Conservation (phyloP, 2,888 invertebrate genomes). For the Hydropsyche betteni region DNA sequence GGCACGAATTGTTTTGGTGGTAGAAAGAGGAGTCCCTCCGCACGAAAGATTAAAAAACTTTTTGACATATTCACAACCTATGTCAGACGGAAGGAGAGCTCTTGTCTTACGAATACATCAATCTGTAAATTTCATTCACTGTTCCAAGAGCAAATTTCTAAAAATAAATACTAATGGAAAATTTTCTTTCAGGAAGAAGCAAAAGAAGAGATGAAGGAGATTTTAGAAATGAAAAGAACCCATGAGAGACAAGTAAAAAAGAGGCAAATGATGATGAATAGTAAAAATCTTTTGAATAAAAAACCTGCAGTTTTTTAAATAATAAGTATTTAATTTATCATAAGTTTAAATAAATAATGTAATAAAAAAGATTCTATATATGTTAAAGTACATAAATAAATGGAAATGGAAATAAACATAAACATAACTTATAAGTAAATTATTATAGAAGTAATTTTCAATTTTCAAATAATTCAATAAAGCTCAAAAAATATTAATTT, state of each 20-base stretch:
- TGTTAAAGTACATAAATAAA: too few species aligned
- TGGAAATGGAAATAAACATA: background rate
- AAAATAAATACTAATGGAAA: conserved; percentile 18
- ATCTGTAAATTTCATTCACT: conserved; percentile 68
- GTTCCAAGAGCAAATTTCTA: conserved; percentile 4
- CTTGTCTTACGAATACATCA: conserved; percentile 89
- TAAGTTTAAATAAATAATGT: too few species aligned
- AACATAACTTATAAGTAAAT: background rate
- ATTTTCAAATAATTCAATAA: too few species aligned
- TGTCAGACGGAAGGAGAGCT: conserved; percentile 87
- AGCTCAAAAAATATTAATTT: background rate
- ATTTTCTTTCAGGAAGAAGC: conserved; percentile 78
- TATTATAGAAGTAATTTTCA: background rate
- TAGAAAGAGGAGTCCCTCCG: conserved; percentile 96
- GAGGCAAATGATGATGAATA: conserved; percentile 58
- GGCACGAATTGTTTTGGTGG: conserved; percentile 96
- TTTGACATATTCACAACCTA: conserved; percentile 92
- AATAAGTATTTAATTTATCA: too few species aligned
- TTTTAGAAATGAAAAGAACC: conserved; percentile 87
- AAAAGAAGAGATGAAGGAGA: conserved; percentile 93
- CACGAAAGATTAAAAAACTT: conserved; percentile 85
- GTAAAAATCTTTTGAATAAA: conserved; percentile 43
- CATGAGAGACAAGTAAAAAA: conserved; percentile 83
- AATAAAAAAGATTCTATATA: too few species aligned
- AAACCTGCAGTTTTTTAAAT: conserved; percentile 43